phyloP scores from a whole-genome alignment of 2,888 invertebrate genomes.

The Itoplectis maculator region DNA sequence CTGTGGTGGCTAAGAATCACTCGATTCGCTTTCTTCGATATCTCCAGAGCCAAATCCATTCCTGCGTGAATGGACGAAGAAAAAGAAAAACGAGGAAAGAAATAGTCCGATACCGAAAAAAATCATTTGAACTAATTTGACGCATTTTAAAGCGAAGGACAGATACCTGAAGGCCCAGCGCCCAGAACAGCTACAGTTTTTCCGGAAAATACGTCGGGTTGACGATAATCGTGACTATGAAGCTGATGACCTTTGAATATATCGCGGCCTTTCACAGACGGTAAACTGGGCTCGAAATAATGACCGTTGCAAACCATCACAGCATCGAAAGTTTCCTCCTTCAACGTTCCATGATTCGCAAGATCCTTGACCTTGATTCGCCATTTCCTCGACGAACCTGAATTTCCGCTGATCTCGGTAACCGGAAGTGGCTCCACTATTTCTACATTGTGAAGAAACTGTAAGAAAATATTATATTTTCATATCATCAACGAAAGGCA shows the following conservation, averaged over 20 bases:
- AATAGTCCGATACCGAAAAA: background rate
- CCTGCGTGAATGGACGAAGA: conserved; percentile 70
- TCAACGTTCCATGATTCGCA: conserved; percentile 67
- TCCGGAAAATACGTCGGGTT: conserved; percentile 78
- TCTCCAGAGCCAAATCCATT: conserved; percentile 83
- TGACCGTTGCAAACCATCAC: conserved; percentile 85
- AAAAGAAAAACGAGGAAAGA: conserved; percentile 6
- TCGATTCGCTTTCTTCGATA: conserved; percentile 78
- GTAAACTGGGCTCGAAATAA: conserved; percentile 85
- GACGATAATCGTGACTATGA: conserved; percentile 84
- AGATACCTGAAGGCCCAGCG: conserved; percentile 83
- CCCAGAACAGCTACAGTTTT: conserved; percentile 82
- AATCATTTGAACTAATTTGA: background rate
- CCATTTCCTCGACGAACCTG: conserved; percentile 75
- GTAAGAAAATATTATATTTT: conserved; percentile 22
- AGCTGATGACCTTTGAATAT: conserved; percentile 81
- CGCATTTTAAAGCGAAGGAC: background rate
- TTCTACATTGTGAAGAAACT: conserved; percentile 81
- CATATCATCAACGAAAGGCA: background rate
- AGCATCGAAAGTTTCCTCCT: conserved; percentile 81
- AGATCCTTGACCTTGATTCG: conserved; percentile 79
- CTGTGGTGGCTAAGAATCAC: conserved; percentile 91
- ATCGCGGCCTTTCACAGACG: conserved; percentile 84
- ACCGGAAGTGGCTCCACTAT: conserved; percentile 73
- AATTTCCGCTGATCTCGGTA: conserved; percentile 51